Conservation (phyloP, 1,140 invertebrate species). For the Drosophila nigrodunni region DNA sequence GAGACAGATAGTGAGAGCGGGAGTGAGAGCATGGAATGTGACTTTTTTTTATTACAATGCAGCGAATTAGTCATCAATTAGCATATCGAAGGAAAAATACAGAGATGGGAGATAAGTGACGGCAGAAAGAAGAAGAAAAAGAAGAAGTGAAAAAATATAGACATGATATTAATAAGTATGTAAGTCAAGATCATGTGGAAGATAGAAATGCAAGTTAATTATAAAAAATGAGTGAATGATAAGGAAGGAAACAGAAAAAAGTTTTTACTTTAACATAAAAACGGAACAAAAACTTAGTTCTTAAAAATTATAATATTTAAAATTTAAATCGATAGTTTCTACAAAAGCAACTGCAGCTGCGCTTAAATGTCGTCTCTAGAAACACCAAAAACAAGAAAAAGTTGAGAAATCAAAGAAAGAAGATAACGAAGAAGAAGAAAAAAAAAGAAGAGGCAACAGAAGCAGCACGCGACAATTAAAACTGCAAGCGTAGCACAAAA, state of each 20-base stretch:
- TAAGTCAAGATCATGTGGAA: slow-evolving; percentile 4
- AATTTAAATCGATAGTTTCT: too few relatives aligned
- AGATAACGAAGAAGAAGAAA: neutral
- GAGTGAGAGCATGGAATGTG: neutral
- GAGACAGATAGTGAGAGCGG: neutral
- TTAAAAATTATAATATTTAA: too few relatives aligned
- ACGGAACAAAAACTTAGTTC: neutral
- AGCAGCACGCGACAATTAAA: slow-evolving; percentile 43
- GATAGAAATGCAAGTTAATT: neutral
- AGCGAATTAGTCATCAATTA: slow-evolving; percentile 61
- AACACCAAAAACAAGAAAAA: slow-evolving; percentile 3
- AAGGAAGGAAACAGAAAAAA: neutral
- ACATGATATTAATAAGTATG: neutral
- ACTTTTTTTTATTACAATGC: slow-evolving; percentile 6
- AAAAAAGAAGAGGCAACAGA: slow-evolving; percentile 10
- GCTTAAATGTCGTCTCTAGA: neutral
- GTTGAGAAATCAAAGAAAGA: neutral
- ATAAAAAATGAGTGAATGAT: neutral
- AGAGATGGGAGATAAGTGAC: slow-evolving; percentile 1
- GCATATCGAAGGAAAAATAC: slow-evolving; percentile 25
- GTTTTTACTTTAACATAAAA: neutral
- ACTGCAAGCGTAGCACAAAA: slow-evolving; percentile 27
- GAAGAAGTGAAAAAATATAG: slow-evolving; percentile 23
- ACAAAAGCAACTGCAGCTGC: neutral
- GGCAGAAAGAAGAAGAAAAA: slow-evolving; percentile 10